phyloP scores from a whole-genome alignment of 2,888 invertebrate genomes.

The Diarsia brunnea region DNA sequence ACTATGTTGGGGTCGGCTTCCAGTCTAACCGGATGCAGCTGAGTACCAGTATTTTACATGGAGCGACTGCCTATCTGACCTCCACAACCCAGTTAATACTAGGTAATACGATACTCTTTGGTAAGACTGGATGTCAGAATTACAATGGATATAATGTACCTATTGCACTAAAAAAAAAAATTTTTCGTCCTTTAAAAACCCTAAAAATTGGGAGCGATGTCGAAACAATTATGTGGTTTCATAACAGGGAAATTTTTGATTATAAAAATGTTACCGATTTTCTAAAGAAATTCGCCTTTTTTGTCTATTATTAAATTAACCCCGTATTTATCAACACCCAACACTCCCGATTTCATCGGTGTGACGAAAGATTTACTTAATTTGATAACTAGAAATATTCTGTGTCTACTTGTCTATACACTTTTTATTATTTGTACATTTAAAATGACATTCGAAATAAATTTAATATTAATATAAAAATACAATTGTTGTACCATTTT shows the following conservation, averaged over 20 bases:
- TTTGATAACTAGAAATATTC: constrained; percentile 35
- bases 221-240: neutral
- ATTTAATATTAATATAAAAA: constrained; percentile 23
- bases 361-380: neutral
- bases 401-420: constrained; percentile 45
- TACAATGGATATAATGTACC: constrained; percentile 16
- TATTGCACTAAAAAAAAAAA: constrained; percentile 7
- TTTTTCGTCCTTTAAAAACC: neutral
- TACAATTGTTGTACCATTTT: constrained; percentile 34
- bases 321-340: neutral
- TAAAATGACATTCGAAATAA: constrained; percentile 26
- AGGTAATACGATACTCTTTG: too few species aligned
- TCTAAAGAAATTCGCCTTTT: neutral
- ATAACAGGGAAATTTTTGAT: neutral
- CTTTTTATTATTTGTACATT: constrained; percentile 46
- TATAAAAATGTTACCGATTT: neutral
- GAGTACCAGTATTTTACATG: too few species aligned
- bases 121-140: too few species aligned
- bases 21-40: too few species aligned
- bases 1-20: too few species aligned
- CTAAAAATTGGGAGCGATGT: neutral
- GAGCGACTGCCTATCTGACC: too few species aligned
- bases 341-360: neutral
- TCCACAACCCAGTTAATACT: too few species aligned
- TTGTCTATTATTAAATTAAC: neutral